Evolutionary conservation across 1,140 invertebrate species (phyloP), one percentile per base, ranked within the genome.

Genomic region (Cecropterus lyciades): DNA sequence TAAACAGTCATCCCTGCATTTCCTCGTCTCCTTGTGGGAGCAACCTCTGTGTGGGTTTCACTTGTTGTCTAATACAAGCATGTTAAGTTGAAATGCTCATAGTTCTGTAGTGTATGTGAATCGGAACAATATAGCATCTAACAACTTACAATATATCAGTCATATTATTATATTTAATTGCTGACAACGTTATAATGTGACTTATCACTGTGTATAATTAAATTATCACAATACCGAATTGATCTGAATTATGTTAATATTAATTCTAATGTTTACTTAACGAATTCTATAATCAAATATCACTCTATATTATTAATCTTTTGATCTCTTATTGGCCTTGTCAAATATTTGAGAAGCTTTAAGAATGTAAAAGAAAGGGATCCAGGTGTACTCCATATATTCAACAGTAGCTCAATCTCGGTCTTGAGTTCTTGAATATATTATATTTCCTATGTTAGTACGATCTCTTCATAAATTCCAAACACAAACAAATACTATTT

Each of bases 11-110:
- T 56, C 40, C 55, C 55, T 57, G 24, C 40, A 24, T 57, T 57
- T 45, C 55, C 55, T 57, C 42, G 42, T 57, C 55, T 57, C 20
- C 55, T 57, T 46, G 53, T 57, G 55, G 24, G 55, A 57, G 42
- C 17, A 9, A 16, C 42, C n/a, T 45, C 42, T 27, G 55, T 45
- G 55, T 57, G 55, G 42, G 55, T 57, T 57, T 42, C 53, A 42
- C 53, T 55, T n/a, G n/a, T 40, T 40, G 37, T 40, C 37, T 33
- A 40, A 11, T 40, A n/a, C 37, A 40, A 0, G 37, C n/a, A 40
- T 40, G 37, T 40, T 40, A n/a, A 40, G 10, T 40, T n/a, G 37
- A 40, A 40, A 40, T 11, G n/a, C 37, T 40, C n/a, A n/a, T n/a
- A n/a, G 10, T 11, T 40, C 11, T 2, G 10, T 33, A 8, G 30